These are phyloP conservation scores for Clarias pachynema DNA, from an alignment of 2,797 vertebrate species.

Conservation along the genomic window DNA sequence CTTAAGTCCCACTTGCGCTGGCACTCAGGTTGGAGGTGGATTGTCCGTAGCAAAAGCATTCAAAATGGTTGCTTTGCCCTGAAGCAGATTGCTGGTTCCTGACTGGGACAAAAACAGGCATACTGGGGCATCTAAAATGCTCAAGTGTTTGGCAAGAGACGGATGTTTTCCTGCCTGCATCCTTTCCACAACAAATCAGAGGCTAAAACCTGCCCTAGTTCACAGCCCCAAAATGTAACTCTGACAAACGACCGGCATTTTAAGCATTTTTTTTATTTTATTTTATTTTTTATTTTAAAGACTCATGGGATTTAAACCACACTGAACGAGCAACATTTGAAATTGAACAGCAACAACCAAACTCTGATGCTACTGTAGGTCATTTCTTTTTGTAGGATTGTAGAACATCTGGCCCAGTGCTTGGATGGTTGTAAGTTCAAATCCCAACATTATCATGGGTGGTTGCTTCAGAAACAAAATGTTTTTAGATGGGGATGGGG, in stretches of 20 bases:
- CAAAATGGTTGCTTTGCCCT: slow-evolving; percentile 29
- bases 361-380: not conserved
- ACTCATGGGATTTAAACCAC: not conserved
- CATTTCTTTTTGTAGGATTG: not conserved
- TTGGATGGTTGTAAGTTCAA: not conserved
- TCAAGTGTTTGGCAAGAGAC: not conserved
- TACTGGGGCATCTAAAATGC: slow-evolving; percentile 8
- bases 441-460: not conserved
- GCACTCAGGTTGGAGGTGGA: slow-evolving; percentile 57
- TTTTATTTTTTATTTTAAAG: not conserved
- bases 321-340: not conserved
- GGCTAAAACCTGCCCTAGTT: not conserved
- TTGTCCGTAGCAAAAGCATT: slow-evolving; percentile 40
- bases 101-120: slow-evolving; percentile 9
- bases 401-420: not conserved
- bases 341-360: not conserved
- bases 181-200: not conserved
- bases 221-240: not conserved
- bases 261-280: not conserved
- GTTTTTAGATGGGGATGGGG: not conserved
- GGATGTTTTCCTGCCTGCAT: not conserved
- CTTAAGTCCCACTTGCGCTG: slow-evolving; percentile 68
- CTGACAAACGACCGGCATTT: not conserved
- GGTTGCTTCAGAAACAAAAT: not conserved
- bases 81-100: slow-evolving; percentile 40